Evolutionary conservation across 2,888 invertebrate species (phyloP).

Genomic region (Polymixis lichenea): DNA sequence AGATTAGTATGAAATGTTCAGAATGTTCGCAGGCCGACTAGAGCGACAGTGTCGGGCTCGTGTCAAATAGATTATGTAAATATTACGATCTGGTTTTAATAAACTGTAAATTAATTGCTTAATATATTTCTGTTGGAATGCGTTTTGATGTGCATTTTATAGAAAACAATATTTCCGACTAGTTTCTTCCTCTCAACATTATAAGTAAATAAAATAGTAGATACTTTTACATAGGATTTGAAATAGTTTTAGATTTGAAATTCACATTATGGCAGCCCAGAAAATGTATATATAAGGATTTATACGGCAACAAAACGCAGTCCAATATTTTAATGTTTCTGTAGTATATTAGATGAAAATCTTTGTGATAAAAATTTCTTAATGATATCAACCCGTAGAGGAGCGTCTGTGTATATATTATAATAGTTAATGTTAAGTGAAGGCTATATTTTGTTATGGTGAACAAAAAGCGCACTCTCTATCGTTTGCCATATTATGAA

Average conservation of each 20-base stretch:
- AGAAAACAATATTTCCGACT: conserved; percentile 18
- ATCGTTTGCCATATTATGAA: conserved; percentile 82
- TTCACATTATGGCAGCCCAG: conserved; percentile 57
- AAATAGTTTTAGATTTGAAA: conserved; percentile 43
- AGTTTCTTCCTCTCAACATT: conserved; percentile 41
- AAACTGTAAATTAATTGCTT: conserved; percentile 80
- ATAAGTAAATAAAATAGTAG: conserved; percentile 45
- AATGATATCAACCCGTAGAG: conserved; percentile 84
- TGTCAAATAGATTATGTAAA: conserved; percentile 80
- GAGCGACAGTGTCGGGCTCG: conserved; percentile 67
- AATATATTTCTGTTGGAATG: conserved; percentile 75
- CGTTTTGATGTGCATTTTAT: conserved; percentile 73
- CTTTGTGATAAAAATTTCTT: conserved; percentile 87
- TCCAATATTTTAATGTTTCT: conserved; percentile 77
- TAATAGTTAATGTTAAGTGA: conserved; percentile 81
- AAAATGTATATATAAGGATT: conserved; percentile 47
- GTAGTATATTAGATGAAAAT: conserved; percentile 84
- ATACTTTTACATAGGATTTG: conserved; percentile 37
- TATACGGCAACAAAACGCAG: conserved; percentile 73
- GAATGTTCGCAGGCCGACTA: conserved; percentile 67
- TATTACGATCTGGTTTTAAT: conserved; percentile 85
- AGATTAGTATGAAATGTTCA: conserved; percentile 71
- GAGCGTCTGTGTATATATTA: conserved; percentile 83
- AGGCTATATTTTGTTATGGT: conserved; percentile 89
- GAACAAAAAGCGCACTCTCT: conserved; percentile 81